Conservation (phyloP, 1,140 invertebrate species). For the Mercenaria mercenaria region DNA sequence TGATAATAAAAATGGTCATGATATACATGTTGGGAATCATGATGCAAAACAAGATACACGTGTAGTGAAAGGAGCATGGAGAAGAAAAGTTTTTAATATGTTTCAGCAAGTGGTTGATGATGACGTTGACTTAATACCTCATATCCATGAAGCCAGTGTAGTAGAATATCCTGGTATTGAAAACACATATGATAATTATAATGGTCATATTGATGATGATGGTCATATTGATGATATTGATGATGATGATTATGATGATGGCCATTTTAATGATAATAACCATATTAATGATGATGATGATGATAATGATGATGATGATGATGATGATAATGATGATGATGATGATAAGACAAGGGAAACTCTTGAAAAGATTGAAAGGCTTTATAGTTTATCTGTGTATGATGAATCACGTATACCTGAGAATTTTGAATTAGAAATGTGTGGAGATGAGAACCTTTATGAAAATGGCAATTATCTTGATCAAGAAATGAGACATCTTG, state of each 20-base stretch:
- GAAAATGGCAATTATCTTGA: conserved; percentile 35
- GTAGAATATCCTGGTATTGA: not conserved
- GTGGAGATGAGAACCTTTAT: not conserved
- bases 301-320: not conserved
- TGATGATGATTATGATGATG: not conserved
- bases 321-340: not conserved
- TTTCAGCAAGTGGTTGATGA: conserved; percentile 35
- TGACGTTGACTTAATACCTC: not conserved
- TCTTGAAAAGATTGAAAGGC: conserved; percentile 42
- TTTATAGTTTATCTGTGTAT: conserved; percentile 31
- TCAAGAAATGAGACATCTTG: conserved; percentile 15
- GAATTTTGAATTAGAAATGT: not conserved
- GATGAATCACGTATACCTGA: not conserved
- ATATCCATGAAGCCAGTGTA: not conserved
- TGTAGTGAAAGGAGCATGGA: not conserved
- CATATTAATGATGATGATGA: not conserved
- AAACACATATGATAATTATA: too few species aligned
- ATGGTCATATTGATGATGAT: too few species aligned
- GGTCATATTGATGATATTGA: too few species aligned
- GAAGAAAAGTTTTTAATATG: conserved; percentile 40
- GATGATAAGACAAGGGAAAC: conserved; percentile 10
- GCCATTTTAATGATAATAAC: not conserved
- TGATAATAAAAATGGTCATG: not conserved
- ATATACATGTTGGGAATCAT: not conserved
- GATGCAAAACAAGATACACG: not conserved